Base-by-base conservation (phyloP, 2,797 vertebrate genomes). In the Gila robusta region DNA sequence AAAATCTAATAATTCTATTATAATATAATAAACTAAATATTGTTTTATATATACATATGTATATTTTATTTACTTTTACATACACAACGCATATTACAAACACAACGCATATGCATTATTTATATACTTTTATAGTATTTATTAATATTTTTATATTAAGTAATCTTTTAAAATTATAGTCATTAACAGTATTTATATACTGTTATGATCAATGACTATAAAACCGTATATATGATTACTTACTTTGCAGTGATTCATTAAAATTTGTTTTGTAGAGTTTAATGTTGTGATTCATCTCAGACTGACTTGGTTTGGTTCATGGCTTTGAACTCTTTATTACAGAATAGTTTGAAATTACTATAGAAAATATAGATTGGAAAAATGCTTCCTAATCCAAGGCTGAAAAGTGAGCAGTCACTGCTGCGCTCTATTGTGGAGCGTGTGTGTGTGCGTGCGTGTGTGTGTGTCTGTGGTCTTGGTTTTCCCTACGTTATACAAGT, bases 391-490 rank as follows among this genome's bases (percentile, higher is more conserved):
- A 74, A 52, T 52, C 26, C 12, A 44, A 44, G n/a, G 16, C 59
- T 79, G 23, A 16, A 64, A 32, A 79, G 49, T 54, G 76, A 59
- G 23, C 14, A 17, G n/a, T 66, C 39, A 79, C 23, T 79, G 35
- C 14, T 44, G 23, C 2, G 0, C 16, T 64, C 23, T 26, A 23
- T 21, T 77, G 19, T 39, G 35, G 41, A 41, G 41, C 9, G 10
- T 12, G 14, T 9, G n/a, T 8, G 37, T 21, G 64, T 6, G 8
- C n/a, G 69, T 37, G 17, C 21, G 19, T 37, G 39, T n/a, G 64
- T 77, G 52, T 47, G 37, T n/a, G 44, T 79, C 28, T 79, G 56
- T 81, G 71, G 44, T 47, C 44, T 4, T 47, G 44, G 44, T 47
- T 14, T 47, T 47, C 3, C 12, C 12, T 14, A 14, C 12, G 4